phyloP scores from a whole-genome alignment of 1,140 invertebrate genomes.

The Papilio polyxenes region DNA sequence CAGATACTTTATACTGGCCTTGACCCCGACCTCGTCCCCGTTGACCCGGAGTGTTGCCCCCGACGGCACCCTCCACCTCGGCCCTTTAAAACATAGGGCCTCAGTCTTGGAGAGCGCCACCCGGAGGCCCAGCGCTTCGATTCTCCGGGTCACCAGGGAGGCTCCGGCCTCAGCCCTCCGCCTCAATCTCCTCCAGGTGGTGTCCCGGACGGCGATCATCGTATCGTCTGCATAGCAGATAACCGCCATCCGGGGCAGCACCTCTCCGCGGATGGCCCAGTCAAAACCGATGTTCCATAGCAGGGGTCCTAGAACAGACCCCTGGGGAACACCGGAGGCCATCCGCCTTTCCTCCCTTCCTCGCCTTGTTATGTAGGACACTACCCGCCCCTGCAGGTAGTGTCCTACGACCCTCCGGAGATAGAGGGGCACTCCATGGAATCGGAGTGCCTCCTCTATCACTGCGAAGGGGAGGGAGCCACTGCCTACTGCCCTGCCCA shows the following conservation, averaged over 20 bases:
- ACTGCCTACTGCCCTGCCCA: no score
- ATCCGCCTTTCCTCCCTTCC: no score
- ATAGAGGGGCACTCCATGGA: no score
- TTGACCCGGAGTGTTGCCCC: constrained; percentile 25
- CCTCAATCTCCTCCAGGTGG: background rate
- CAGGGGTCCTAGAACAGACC: background rate
- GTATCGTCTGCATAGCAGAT: background rate
- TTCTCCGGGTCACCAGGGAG: constrained; percentile 15
- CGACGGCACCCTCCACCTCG: constrained; percentile 28
- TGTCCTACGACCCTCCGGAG: no score
- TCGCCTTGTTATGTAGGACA: no score
- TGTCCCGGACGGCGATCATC: constrained; percentile 1
- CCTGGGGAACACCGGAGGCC: no score
- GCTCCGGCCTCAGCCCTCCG: constrained; percentile 29
- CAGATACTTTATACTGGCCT: constrained; percentile 37
- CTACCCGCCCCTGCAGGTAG: background rate
- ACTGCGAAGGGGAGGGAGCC: no score
- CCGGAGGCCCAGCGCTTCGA: no score
- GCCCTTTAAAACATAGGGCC: constrained; percentile 43
- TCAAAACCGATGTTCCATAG: background rate
- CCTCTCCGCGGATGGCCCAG: background rate
- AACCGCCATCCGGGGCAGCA: background rate
- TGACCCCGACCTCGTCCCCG: constrained; percentile 35
- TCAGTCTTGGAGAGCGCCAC: no score
- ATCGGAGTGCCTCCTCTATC: no score